Percentiles rank a stretch among this genome's conserved stretches.
Conservation (phyloP, 1,140 invertebrate species). For the Nephila pilipes region DNA sequence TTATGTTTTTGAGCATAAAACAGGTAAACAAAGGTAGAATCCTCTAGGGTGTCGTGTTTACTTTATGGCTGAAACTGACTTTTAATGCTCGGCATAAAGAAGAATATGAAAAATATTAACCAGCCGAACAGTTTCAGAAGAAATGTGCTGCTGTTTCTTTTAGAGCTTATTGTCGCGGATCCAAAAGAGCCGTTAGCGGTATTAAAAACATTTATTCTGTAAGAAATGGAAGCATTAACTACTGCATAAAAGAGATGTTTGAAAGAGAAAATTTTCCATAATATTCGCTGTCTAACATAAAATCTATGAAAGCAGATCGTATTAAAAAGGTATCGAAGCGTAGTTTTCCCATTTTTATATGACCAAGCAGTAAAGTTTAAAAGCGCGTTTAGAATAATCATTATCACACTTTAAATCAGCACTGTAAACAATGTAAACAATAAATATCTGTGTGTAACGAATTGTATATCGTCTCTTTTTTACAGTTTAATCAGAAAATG, state of each 20-base stretch:
- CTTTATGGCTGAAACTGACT: conserved; percentile 14
- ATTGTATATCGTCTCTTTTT: too few relatives aligned
- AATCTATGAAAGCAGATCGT: neutral
- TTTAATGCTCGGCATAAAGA: neutral
- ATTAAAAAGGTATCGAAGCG: neutral
- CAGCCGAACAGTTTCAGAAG: neutral
- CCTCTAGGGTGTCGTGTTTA: neutral
- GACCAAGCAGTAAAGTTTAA: too few relatives aligned
- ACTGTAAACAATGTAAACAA: too few relatives aligned
- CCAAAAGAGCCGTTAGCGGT: neutral
- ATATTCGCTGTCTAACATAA: neutral
- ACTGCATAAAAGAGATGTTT: neutral
- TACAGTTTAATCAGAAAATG: too few relatives aligned
- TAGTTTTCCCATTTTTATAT: too few relatives aligned
- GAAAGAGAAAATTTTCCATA: neutral
- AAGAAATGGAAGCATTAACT: conserved; percentile 14
- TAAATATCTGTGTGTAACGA: too few relatives aligned
- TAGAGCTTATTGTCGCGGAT: neutral
- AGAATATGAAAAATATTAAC: conserved; percentile 47
- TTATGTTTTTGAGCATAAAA: conserved; percentile 38
- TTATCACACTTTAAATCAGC: neutral
- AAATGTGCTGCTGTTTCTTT: neutral
- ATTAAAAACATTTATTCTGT: conserved; percentile 34
- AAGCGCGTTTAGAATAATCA: neutral
- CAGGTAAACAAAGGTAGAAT: conserved; percentile 23